Percentiles rank a stretch among this genome's conserved stretches.
Conservation (phyloP, 2,797 vertebrate species). For the Manis javanica region DNA sequence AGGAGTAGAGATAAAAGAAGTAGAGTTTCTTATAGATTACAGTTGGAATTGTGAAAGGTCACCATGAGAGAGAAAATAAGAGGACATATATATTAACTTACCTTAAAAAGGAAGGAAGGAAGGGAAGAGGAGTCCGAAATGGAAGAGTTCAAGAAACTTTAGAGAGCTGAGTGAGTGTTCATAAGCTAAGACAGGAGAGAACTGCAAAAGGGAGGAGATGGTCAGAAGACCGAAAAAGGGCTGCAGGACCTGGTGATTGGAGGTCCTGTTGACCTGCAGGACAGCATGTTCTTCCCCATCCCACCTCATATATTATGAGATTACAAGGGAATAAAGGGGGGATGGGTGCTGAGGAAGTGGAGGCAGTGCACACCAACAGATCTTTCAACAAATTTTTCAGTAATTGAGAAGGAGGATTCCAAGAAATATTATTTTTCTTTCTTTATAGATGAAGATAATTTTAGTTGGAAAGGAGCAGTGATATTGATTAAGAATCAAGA, state of each 20-base stretch:
- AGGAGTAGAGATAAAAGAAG: not conserved
- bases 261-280: not conserved
- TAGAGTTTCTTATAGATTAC: not conserved
- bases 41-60: conserved; percentile 3
- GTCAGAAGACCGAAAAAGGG: not conserved
- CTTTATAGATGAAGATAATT: not conserved
- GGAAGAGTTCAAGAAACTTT: not conserved
- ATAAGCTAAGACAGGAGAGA: not conserved
- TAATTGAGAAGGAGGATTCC: not conserved
- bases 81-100: not conserved
- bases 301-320: not conserved
- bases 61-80: not conserved
- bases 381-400: not conserved
- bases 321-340: not conserved
- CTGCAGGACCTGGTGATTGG: not conserved
- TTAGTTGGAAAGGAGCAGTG: conserved; percentile 5
- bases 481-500: not conserved
- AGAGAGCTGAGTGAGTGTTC: not conserved
- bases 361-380: not conserved
- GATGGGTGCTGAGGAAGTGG: not conserved
- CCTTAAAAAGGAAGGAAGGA: not conserved
- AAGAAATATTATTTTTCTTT: not conserved
- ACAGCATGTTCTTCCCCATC: not conserved
- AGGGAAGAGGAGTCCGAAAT: not conserved
- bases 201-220: not conserved